Percentiles rank a stretch among this genome's conserved stretches.
phyloP scores from a whole-genome alignment of 2,113 vertebrate species.

The Scartelaos histophorus region DNA sequence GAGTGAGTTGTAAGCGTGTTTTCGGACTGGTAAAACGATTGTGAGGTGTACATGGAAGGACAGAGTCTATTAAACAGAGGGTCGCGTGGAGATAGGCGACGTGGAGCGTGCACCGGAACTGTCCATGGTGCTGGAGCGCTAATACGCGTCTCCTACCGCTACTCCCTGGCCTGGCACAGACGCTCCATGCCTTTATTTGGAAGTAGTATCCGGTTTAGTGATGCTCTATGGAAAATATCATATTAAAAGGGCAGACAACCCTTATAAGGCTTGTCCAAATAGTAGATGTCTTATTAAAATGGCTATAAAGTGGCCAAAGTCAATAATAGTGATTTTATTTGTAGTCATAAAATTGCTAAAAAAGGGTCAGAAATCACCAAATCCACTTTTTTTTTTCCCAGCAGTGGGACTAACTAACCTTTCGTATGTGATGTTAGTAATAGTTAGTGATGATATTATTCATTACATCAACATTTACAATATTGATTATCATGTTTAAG shows the following conservation, averaged over 20 bases:
- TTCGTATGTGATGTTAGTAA: too few relatives aligned
- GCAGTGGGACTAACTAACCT: too few relatives aligned
- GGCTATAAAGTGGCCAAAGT: neutral
- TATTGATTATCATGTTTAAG: too few relatives aligned
- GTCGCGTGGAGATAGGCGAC: slow-evolving; percentile 55
- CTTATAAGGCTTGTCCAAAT: slow-evolving; percentile 23
- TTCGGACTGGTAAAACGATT: neutral
- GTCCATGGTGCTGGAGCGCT: slow-evolving; percentile 79
- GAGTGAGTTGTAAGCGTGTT: neutral
- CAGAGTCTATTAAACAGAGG: slow-evolving; percentile 63
- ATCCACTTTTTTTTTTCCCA: neutral
- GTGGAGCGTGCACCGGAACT: slow-evolving; percentile 68
- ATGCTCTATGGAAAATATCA: slow-evolving; percentile 54
- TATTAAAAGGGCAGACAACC: slow-evolving; percentile 43
- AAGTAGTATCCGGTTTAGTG: slow-evolving; percentile 68
- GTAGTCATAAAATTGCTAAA: too few relatives aligned
- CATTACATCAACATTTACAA: too few relatives aligned
- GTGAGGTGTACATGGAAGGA: slow-evolving; percentile 46
- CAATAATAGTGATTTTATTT: too few relatives aligned
- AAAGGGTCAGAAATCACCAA: neutral
- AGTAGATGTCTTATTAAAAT: neutral
- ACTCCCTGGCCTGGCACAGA: slow-evolving; percentile 53
- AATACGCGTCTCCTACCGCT: slow-evolving; percentile 71
- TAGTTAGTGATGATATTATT: too few relatives aligned
- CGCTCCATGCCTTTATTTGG: slow-evolving; percentile 66